A percentile compares a stretch with the other conserved stretches of the same genome.
Evolutionary conservation across 1,140 invertebrate genomes (phyloP).

Genomic region (Drosophila biarmipes): DNA sequence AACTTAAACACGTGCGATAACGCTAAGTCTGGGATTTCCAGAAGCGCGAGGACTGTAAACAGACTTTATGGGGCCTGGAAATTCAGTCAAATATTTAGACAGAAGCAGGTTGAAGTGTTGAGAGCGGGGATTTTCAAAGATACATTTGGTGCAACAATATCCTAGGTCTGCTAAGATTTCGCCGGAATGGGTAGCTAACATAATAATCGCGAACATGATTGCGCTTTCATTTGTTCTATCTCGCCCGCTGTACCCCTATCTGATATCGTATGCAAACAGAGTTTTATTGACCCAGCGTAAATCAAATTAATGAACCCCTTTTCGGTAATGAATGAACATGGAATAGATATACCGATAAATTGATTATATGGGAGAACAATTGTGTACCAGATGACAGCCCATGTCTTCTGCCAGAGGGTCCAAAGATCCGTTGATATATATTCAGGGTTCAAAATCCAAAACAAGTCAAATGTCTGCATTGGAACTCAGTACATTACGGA

Average conservation of each 20-base stretch:
- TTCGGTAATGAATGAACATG: constrained; percentile 3
- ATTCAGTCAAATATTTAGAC: constrained; percentile 15
- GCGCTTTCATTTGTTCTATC: constrained; percentile 13
- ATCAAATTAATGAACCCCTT: constrained; percentile 2
- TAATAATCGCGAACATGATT: constrained; percentile 17
- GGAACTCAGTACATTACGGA: constrained; percentile 1
- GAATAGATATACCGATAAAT: constrained; percentile 3
- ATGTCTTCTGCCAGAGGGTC: neutral
- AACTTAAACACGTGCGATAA: constrained; percentile 44
- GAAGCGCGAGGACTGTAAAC: constrained; percentile 21
- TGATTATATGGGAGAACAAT: neutral
- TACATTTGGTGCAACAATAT: neutral
- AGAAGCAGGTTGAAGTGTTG: neutral
- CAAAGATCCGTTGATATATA: constrained; percentile 19
- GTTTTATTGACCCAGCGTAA: constrained; percentile 13
- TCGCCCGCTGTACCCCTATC: constrained; percentile 5
- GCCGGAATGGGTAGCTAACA: neutral
- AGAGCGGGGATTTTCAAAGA: too few species aligned
- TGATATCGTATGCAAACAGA: constrained; percentile 24
- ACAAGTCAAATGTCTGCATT: constrained; percentile 12
- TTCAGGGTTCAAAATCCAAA: constrained; percentile 22
- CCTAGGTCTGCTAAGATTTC: too few species aligned
- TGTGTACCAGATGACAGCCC: neutral
- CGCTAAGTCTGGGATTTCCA: constrained; percentile 17
- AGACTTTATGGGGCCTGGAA: constrained; percentile 10